These are phyloP conservation scores for Aurelia aurita complex sp. Pacific DNA, from an alignment of 30 jellyfish, hydroid and myxozoan genomes.

Conservation along the genomic window DNA sequence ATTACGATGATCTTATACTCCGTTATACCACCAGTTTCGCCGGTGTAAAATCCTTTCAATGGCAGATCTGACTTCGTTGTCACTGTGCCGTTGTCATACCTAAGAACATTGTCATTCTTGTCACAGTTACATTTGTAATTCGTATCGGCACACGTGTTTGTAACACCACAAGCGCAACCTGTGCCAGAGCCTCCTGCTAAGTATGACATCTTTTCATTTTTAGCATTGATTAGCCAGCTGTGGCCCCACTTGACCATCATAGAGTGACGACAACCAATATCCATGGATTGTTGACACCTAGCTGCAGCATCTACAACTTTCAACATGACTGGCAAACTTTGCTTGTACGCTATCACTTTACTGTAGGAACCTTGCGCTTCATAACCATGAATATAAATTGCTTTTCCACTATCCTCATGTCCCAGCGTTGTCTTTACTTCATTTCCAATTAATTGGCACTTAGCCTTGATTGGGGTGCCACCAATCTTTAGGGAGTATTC, in stretches of 20 bases:
- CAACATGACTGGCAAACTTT: background rate
- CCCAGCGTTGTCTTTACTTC: background rate
- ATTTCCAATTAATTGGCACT: background rate
- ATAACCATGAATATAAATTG: background rate
- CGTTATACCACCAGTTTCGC: conserved; percentile 7
- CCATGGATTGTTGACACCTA: background rate
- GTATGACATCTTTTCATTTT: conserved; percentile 25
- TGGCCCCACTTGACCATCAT: background rate
- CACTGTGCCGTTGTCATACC: conserved; percentile 29
- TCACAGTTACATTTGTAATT: conserved; percentile 33
- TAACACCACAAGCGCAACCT: conserved; percentile 55
- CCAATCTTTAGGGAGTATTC: background rate
- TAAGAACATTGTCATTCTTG: conserved; percentile 9
- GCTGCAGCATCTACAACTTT: background rate
- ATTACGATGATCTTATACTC: conserved; percentile 17
- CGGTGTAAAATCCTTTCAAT: conserved; percentile 11
- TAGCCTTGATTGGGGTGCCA: background rate
- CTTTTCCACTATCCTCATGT: background rate
- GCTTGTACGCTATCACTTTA: conserved; percentile 4
- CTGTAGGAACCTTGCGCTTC: background rate
- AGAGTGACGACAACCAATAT: background rate
- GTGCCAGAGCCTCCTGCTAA: conserved; percentile 60
- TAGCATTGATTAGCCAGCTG: conserved; percentile 12
- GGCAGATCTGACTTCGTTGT: conserved; percentile 59
- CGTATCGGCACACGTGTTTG: conserved; percentile 14